These are phyloP conservation scores for Chymomyza fuscimana DNA, from an alignment of 2,888 invertebrate genomes.

Conservation along the genomic window DNA sequence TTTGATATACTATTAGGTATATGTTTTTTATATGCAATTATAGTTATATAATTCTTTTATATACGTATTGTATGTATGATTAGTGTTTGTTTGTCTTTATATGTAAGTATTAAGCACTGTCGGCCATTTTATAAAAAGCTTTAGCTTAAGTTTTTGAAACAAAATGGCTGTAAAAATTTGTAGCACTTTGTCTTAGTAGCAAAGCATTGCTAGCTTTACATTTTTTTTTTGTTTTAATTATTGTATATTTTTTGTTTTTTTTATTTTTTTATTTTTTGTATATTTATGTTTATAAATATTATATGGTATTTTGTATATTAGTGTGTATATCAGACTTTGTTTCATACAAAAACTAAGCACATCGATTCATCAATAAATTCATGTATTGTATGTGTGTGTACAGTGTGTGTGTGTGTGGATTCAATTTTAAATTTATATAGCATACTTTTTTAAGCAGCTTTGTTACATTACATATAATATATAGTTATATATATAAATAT, in stretches of 20 bases:
- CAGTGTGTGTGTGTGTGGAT: constrained; percentile 24
- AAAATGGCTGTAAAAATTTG: constrained; percentile 58
- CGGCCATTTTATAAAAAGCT: constrained; percentile 50
- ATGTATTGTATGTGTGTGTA: constrained; percentile 55
- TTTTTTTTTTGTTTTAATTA: constrained; percentile 15
- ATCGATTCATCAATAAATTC: constrained; percentile 73
- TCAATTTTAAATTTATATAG: constrained; percentile 15
- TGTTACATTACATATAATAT: constrained; percentile 16
- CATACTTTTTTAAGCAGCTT: constrained; percentile 8
- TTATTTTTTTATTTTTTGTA: constrained; percentile 52
- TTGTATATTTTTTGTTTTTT: constrained; percentile 9
- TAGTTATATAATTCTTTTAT: background rate
- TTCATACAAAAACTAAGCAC: constrained; percentile 75
- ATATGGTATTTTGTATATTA: constrained; percentile 73
- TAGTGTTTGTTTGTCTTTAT: constrained; percentile 24
- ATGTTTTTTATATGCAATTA: background rate
- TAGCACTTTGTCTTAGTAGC: constrained; percentile 44
- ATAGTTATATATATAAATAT: constrained; percentile 26
- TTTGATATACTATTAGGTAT: background rate
- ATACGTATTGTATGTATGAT: constrained; percentile 12
- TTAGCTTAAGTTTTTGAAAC: constrained; percentile 46
- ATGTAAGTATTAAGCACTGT: constrained; percentile 9
- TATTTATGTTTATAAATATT: constrained; percentile 69
- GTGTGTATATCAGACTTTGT: constrained; percentile 77
- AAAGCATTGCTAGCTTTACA: constrained; percentile 42